Percentiles rank a stretch among this genome's conserved stretches.
Evolutionary conservation across 2,797 vertebrate genomes (phyloP).

Genomic region (Fundulus diaphanus): DNA sequence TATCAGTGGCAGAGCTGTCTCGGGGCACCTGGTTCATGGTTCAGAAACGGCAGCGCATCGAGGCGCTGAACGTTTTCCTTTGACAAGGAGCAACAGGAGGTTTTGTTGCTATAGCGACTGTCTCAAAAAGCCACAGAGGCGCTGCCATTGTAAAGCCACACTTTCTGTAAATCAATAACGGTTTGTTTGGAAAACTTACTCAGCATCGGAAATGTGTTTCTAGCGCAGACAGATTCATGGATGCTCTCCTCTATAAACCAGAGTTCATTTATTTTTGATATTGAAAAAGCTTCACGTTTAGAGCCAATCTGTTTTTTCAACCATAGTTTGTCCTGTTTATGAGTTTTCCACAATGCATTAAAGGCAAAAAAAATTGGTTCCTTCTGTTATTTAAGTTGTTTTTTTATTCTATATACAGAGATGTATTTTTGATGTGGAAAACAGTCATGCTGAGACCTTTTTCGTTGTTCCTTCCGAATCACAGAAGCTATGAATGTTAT

Average conservation of each 20-base stretch:
- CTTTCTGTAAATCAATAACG: not conserved
- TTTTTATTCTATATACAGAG: not conserved
- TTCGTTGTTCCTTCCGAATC: not conserved
- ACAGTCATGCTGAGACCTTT: not conserved
- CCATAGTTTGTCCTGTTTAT: not conserved
- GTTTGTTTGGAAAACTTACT: not conserved
- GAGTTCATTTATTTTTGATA: no score
- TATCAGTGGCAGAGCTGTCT: not conserved
- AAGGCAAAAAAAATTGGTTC: not conserved
- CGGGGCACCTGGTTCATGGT: not conserved
- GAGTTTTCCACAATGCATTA: not conserved
- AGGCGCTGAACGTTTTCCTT: not conserved
- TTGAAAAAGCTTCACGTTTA: not conserved
- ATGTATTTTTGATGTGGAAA: not conserved
- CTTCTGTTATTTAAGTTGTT: not conserved
- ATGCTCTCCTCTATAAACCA: no score
- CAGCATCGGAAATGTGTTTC: not conserved
- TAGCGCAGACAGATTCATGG: no score
- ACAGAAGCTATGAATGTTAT: not conserved
- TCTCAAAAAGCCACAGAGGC: not conserved
- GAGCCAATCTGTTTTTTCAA: not conserved
- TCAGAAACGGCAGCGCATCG: not conserved
- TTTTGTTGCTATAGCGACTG: conserved; percentile 6
- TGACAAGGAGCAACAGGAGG: conserved; percentile 9
- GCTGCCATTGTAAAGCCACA: not conserved